Percentiles rank a stretch among this genome's conserved stretches.
Evolutionary conservation across 2,888 invertebrate species (phyloP).

Genomic region (Pimpla rufipes): DNA sequence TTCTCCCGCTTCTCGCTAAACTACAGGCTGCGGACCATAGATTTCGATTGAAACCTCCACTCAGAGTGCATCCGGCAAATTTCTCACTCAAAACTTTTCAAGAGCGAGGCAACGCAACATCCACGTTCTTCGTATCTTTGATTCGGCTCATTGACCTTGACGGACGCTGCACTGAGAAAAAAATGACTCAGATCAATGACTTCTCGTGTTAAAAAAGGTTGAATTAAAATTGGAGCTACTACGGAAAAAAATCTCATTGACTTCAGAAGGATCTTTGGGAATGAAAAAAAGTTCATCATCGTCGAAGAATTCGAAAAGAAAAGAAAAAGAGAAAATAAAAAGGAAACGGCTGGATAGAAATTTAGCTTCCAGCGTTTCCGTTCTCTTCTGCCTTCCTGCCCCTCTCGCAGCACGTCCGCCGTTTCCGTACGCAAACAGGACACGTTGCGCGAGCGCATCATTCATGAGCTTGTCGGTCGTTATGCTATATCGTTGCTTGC

Average conservation of each 20-base stretch:
- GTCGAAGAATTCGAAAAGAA: not conserved
- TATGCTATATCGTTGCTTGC: not conserved
- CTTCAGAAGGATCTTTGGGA: no score
- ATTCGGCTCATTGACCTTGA: not conserved
- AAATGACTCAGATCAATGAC: no score
- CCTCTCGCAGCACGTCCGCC: slow-evolving; percentile 28
- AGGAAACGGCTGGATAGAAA: slow-evolving; percentile 27
- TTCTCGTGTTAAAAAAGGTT: no score
- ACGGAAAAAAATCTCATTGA: no score
- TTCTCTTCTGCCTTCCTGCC: not conserved
- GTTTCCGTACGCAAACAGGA: slow-evolving; percentile 44
- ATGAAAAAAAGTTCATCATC: not conserved
- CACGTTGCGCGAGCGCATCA: slow-evolving; percentile 56
- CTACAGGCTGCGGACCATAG: not conserved
- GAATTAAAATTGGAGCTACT: no score
- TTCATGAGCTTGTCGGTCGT: slow-evolving; percentile 57
- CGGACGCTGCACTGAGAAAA: not conserved
- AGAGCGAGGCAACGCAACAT: no score
- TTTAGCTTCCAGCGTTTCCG: not conserved
- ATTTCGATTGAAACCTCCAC: slow-evolving; percentile 8
- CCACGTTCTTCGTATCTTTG: not conserved
- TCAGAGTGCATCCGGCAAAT: not conserved
- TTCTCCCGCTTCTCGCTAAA: not conserved
- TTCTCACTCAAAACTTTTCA: no score
- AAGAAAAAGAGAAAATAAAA: not conserved